These are phyloP conservation scores for Campoplex capitator DNA, from an alignment of 2,888 invertebrate genomes.

Conservation along the genomic window DNA sequence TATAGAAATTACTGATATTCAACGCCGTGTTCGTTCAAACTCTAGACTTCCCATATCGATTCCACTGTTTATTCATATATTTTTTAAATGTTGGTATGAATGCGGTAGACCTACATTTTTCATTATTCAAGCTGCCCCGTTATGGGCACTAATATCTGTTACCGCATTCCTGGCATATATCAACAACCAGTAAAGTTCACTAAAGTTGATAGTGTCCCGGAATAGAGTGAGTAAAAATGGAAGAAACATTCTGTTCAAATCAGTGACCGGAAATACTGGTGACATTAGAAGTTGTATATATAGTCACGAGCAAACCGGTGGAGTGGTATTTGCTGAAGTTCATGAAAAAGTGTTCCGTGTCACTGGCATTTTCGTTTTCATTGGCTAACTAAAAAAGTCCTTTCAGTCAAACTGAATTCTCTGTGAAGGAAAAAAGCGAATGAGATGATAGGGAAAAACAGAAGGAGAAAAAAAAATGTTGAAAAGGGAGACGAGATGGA, in stretches of 20 bases:
- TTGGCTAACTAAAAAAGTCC: conserved; percentile 44
- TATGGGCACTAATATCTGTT: background rate
- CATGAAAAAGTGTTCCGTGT: conserved; percentile 23
- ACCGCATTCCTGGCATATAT: too few relatives aligned
- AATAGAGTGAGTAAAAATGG: background rate
- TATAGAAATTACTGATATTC: background rate
- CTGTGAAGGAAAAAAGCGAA: conserved; percentile 48
- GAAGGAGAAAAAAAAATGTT: conserved; percentile 7
- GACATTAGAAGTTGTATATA: background rate
- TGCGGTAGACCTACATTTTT: background rate
- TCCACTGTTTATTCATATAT: background rate
- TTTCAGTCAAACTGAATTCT: conserved; percentile 44
- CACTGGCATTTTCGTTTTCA: conserved; percentile 22
- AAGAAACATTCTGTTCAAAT: background rate
- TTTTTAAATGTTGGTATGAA: background rate
- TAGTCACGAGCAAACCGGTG: background rate
- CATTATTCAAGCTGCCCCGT: background rate
- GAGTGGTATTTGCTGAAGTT: background rate
- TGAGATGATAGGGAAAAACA: conserved; percentile 6
- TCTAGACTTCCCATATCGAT: background rate
- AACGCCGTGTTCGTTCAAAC: background rate
- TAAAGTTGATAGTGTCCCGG: background rate
- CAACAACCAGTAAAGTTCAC: background rate
- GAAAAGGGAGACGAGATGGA: conserved; percentile 18
- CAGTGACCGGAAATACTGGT: conserved; percentile 4